Evolutionary conservation across 2,113 vertebrate genomes (phyloP).

Genomic region (Corythoichthys haematopterus): DNA sequence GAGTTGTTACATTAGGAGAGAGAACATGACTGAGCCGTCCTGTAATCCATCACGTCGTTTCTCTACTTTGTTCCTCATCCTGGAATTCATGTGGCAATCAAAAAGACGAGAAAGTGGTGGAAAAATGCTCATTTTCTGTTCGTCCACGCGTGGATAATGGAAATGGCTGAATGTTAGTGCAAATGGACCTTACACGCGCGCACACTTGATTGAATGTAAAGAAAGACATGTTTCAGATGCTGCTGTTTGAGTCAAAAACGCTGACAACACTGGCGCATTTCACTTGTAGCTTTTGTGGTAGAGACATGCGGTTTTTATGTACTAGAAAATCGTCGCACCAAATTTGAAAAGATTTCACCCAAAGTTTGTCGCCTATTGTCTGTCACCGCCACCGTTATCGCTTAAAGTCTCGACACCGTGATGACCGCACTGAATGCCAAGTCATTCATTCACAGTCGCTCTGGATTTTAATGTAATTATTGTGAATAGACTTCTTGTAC

Average conservation of each 20-base stretch:
- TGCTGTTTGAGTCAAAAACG: constrained; percentile 57
- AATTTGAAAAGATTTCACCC: constrained; percentile 40
- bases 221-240: constrained; percentile 54
- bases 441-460: constrained; percentile 23
- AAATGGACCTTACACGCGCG: constrained; percentile 45
- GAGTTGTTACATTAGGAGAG: constrained; percentile 19
- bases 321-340: constrained; percentile 51
- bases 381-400: constrained; percentile 25
- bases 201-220: constrained; percentile 66
- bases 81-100: constrained; percentile 18
- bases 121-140: constrained; percentile 8
- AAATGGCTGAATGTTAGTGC: constrained; percentile 56
- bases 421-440: constrained; percentile 42
- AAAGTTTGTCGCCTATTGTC: constrained; percentile 44
- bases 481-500: constrained; percentile 72
- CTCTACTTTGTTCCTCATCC: constrained; percentile 29
- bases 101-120: constrained; percentile 23
- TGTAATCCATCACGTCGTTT: constrained; percentile 35
- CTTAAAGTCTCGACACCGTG: constrained; percentile 19
- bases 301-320: constrained; percentile 43
- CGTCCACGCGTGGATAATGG: constrained; percentile 13
- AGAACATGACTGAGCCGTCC: constrained; percentile 43
- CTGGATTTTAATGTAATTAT: constrained; percentile 64
- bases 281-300: constrained; percentile 41
- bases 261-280: constrained; percentile 49